Evolutionary conservation across 2,888 invertebrate species (phyloP).

Genomic region (Microplitis deprimator): DNA sequence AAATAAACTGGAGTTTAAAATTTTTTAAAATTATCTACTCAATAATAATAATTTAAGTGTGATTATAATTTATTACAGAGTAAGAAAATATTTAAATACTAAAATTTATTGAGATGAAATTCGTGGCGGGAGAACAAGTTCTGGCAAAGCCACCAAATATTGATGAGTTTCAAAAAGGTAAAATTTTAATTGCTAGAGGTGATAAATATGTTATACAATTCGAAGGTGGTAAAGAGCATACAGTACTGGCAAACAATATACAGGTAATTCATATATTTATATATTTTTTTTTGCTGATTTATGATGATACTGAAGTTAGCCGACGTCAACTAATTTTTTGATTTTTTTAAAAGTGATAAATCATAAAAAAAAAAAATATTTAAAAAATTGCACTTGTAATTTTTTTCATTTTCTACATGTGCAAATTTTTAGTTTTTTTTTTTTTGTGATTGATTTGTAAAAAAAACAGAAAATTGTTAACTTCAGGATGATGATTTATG

Average conservation of each 20-base stretch:
- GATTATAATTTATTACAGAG: too few species aligned
- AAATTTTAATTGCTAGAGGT: slow-evolving; percentile 55
- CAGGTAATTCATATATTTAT: slow-evolving; percentile 53
- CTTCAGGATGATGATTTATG: too few species aligned
- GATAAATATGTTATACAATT: slow-evolving; percentile 61
- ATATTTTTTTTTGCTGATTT: not conserved
- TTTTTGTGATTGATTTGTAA: not conserved
- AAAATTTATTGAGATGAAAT: slow-evolving; percentile 52
- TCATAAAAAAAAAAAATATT: too few species aligned
- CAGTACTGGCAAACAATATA: slow-evolving; percentile 55
- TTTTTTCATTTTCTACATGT: slow-evolving; percentile 4
- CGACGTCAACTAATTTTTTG: too few species aligned
- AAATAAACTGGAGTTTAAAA: too few species aligned
- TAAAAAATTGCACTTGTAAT: too few species aligned
- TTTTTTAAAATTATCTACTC: too few species aligned
- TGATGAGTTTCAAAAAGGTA: slow-evolving; percentile 57
- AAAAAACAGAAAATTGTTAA: too few species aligned
- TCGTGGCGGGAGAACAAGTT: slow-evolving; percentile 62
- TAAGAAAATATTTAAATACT: too few species aligned
- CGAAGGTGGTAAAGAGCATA: slow-evolving; percentile 59
- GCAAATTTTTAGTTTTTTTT: slow-evolving; percentile 22
- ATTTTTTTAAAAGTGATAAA: too few species aligned
- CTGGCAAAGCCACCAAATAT: slow-evolving; percentile 60
- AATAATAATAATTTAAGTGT: too few species aligned
- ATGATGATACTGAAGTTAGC: too few species aligned